A percentile compares a stretch with the other conserved stretches of the same genome.
These are phyloP conservation scores for Macropodus opercularis DNA, from an alignment of 2,797 vertebrate genomes.

Conservation along the genomic window DNA sequence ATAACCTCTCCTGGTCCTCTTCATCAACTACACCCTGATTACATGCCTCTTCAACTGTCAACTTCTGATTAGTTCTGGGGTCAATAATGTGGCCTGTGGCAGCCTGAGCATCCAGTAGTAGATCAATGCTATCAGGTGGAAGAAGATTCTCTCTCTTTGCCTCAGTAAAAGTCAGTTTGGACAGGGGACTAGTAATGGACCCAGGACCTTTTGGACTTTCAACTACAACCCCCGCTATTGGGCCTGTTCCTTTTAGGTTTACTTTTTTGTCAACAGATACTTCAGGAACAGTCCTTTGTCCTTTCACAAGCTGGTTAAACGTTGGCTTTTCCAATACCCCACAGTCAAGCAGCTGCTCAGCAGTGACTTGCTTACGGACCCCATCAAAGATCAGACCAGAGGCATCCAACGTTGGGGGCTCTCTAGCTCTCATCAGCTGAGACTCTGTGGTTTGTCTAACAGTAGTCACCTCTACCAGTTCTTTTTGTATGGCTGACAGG, in stretches of 20 bases:
- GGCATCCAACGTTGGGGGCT: slow-evolving; percentile 81
- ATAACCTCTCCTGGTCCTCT: slow-evolving; percentile 74
- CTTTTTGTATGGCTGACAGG: slow-evolving; percentile 78
- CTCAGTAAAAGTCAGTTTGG: slow-evolving; percentile 87
- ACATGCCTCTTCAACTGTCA: slow-evolving; percentile 75
- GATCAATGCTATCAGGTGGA: slow-evolving; percentile 80
- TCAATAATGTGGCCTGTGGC: slow-evolving; percentile 92
- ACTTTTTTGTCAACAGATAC: slow-evolving; percentile 88
- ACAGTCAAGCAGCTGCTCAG: slow-evolving; percentile 88
- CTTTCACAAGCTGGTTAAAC: slow-evolving; percentile 83
- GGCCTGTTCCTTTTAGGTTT: slow-evolving; percentile 82
- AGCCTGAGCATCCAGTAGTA: slow-evolving; percentile 87
- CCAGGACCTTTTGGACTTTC: slow-evolving; percentile 66
- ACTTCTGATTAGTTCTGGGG: slow-evolving; percentile 84
- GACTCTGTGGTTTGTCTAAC: slow-evolving; percentile 81
- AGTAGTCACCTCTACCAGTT: slow-evolving; percentile 80
- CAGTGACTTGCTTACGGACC: slow-evolving; percentile 90
- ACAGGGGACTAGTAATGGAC: slow-evolving; percentile 67
- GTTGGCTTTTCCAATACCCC: slow-evolving; percentile 70
- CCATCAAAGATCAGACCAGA: slow-evolving; percentile 88
- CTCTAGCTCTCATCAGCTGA: slow-evolving; percentile 84
- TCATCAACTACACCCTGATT: slow-evolving; percentile 69
- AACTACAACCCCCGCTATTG: slow-evolving; percentile 84
- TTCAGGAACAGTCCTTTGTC: slow-evolving; percentile 84
- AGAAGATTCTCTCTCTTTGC: slow-evolving; percentile 88